Evolutionary conservation across 2,797 vertebrate genomes (phyloP), one percentile per base, ranked within the genome.

Genomic region (Picus viridis): DNA sequence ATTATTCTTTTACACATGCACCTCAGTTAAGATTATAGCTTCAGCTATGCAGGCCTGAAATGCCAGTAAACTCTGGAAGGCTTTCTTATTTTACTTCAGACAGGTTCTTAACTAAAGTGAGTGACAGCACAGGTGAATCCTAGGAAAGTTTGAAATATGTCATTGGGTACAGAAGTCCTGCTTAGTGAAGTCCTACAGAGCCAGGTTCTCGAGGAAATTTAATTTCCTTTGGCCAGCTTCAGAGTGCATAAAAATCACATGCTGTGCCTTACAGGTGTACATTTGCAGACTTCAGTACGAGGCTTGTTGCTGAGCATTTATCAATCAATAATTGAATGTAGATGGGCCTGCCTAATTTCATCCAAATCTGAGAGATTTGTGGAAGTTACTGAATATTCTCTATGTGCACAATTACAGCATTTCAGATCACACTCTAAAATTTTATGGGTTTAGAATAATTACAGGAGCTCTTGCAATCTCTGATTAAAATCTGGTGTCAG

Each of bases 381-480:
- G 62, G 56, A 63, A 77, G 15, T 65, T 76, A 67, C 10, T 78
- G 57, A 79, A 49, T 82, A 57, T 36, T 83, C 39, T 72, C 12
- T 74, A 47, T 26, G n/a, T 80, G 58, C 61, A 89, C 62, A 81
- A 81, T 80, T 68, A 34, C 24, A 41, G 30, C 22, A 58, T 70
- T 89, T 88, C 32, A 59, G 59, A 63, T 80, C 32, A 19, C 19
- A 6, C 17, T 79, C 53, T 78, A 74, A 92, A 74, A 77, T 88
- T 75, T 78, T 79, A 70, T 90, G 53, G 23, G 24, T 83, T 90
- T 85, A 71, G 51, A 85, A 45, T 87, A 92, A 94, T 85, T 90
- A 69, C 47, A 88, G 57, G 13, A 81, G 29, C 39, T 80, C 30
- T 72, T 57, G 62, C 67, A 75, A 69, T 68, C 39, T 89, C 49